Evolutionary conservation across 1,140 invertebrate species (phyloP), one percentile per base, ranked within the genome.

Genomic region (Temnothorax curvispinosus): DNA sequence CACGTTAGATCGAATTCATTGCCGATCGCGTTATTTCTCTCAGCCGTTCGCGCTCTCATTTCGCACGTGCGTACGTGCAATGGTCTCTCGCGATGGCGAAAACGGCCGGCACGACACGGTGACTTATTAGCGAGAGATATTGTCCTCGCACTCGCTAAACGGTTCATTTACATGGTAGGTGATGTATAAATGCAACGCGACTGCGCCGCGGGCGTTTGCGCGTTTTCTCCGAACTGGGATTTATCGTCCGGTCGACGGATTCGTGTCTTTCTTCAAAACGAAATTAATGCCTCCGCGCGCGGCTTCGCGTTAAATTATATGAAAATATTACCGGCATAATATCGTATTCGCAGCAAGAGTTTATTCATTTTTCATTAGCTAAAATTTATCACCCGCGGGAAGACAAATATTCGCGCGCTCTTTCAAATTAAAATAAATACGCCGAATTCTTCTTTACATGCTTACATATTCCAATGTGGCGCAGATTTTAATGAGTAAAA

Each of bases 21-120:
- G 90, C 87, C 92, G 90, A 93, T 93, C 92, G 89, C 93, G 92
- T 93, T 91, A 92, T 93, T 93, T 93, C 86, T 86, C 41, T 90
- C 88, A 87, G 71, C 91, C 88, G 74, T 88, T 71, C 35, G 69
- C 32, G 15, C 32, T 13, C 32, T 27, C 32, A 35, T 0, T 44
- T 64, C 21, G 21, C 72, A 64, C 32, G 47, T 64, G 38, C 35
- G 76, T 21, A 65, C 8, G 11, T 11, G 3, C 13, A 15, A 64
- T 13, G 13, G 21, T 69, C 60, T 54, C 58, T 77, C 13, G 64
- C 27, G 11, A 60, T 11, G 44, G 44, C 13, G 35, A 64, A 38
- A 50, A 76, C 44, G 41, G 2, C 21, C 65, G 7, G 0, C 35
- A 11, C 32, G 52, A 58, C 65, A 21, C 7, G 32, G 15, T 71